phyloP scores from a whole-genome alignment of 2,888 invertebrate genomes.

The Lasioglossum leucozonium region DNA sequence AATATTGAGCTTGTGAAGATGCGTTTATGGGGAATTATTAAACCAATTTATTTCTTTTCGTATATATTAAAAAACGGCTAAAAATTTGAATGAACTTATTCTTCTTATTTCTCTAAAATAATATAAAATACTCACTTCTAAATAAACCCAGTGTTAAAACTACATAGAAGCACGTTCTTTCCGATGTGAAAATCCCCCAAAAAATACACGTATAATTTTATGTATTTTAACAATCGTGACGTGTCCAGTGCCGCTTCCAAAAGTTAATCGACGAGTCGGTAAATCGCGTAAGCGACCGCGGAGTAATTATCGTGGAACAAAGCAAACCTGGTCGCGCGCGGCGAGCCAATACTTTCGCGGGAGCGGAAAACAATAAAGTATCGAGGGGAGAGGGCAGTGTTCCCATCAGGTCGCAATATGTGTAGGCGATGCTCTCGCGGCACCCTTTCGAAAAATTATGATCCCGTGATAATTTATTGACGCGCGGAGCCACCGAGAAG shows the following conservation, averaged over 20 bases:
- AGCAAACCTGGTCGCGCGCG: not conserved
- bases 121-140: too few species aligned
- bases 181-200: too few species aligned
- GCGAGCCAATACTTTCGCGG: not conserved
- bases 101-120: too few species aligned
- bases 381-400: not conserved
- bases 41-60: too few species aligned
- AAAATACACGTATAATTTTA: too few species aligned
- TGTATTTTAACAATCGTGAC: too few species aligned
- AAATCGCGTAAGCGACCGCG: not conserved
- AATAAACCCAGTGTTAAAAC: too few species aligned
- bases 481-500: not conserved
- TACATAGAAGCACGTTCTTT: too few species aligned
- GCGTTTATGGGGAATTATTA: too few species aligned
- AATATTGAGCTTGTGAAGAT: too few species aligned
- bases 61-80: too few species aligned
- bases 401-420: not conserved
- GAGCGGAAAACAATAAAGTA: not conserved
- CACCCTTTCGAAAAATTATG: not conserved
- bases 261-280: not conserved
- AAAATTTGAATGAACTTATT: too few species aligned
- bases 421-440: not conserved
- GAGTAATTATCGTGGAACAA: not conserved
- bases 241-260: not conserved
- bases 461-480: slow-evolving; percentile 17